phyloP scores from a whole-genome alignment of 2,888 invertebrate species.

The Liopterus haemorrhoidalis region DNA sequence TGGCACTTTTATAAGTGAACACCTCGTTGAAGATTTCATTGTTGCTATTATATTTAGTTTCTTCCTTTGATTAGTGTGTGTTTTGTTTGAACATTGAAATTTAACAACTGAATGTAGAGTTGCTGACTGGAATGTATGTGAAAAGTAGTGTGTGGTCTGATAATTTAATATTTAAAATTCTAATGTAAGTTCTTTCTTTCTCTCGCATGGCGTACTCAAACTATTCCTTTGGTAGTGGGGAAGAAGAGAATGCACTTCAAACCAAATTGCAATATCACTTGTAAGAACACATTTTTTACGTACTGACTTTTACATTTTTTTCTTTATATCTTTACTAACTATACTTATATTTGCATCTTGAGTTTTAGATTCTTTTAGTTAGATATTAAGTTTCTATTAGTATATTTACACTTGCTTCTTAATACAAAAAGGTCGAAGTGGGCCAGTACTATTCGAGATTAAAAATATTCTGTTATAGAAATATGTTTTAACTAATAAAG shows the following conservation, averaged over 20 bases:
- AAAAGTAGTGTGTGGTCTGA: slow-evolving; percentile 36
- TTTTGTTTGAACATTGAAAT: slow-evolving; percentile 3
- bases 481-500: too few species aligned
- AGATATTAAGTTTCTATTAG: too few species aligned
- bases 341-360: too few species aligned
- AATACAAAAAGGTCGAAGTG: too few species aligned
- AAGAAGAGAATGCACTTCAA: slow-evolving; percentile 62
- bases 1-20: too few species aligned
- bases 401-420: too few species aligned
- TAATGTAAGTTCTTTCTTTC: slow-evolving; percentile 48
- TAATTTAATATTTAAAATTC: slow-evolving; percentile 33
- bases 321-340: too few species aligned
- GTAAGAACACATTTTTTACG: slow-evolving; percentile 49
- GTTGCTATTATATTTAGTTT: too few species aligned
- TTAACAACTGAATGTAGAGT: slow-evolving; percentile 15
- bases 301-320: slow-evolving; percentile 16
- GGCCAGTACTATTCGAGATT: too few species aligned
- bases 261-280: slow-evolving; percentile 61
- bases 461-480: too few species aligned
- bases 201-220: slow-evolving; percentile 51
- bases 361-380: too few species aligned
- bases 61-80: slow-evolving; percentile 4
- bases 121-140: slow-evolving; percentile 23
- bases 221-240: slow-evolving; percentile 52
- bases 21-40: too few species aligned